Evolutionary conservation across 2,888 invertebrate species (phyloP), one percentile per base, ranked within the genome.

Genomic region (Gordius sp.): DNA sequence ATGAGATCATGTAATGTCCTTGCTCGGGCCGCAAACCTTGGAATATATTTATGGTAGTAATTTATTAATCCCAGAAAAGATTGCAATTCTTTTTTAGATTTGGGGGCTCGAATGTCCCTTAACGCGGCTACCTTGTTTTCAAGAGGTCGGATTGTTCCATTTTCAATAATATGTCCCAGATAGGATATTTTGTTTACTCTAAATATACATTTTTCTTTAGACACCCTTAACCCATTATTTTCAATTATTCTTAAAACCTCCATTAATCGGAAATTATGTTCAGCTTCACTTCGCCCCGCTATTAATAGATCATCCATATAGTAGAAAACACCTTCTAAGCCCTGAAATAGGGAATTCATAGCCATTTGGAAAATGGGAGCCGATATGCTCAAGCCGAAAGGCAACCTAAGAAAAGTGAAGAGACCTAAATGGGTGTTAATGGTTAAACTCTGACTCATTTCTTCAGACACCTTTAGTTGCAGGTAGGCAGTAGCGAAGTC

Each of bases 401-500:
- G 60, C 13, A 63, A 47, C 1, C 63, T 57, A 2, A 61, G 57
- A 59, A 59, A 63, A 2, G 52, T 28, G 59, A 41, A 63, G 2
- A 63, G 41, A 1, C 63, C 63, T 23, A 55, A 52, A 55, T 63
- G 63, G 2, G 63, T 63, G 47, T 60, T 62, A 59, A 63, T 62
- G 0, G 58, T 56, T 2, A 60, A 41, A 1, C 61, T 20, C 23
- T 62, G 33, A 33, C 58, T 57, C 2, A 61, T 59, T 4, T 59
- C 57, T 1, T 61, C 61, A 20, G 59, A 60, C 27, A 63, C 18
- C 27, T 59, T 59, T 2, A 63, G 28, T 27, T 63, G 63, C 1
- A 63, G 60, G 47, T 62, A 63, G 1, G 63, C 63, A 4, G 62
- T 62, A 2, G 60, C 41, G 18, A 63, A 41, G 57, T 63, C 63